Percentiles rank a stretch among this genome's conserved stretches.
Conservation (phyloP, 1,140 invertebrate genomes). For the Nymphalis io region DNA sequence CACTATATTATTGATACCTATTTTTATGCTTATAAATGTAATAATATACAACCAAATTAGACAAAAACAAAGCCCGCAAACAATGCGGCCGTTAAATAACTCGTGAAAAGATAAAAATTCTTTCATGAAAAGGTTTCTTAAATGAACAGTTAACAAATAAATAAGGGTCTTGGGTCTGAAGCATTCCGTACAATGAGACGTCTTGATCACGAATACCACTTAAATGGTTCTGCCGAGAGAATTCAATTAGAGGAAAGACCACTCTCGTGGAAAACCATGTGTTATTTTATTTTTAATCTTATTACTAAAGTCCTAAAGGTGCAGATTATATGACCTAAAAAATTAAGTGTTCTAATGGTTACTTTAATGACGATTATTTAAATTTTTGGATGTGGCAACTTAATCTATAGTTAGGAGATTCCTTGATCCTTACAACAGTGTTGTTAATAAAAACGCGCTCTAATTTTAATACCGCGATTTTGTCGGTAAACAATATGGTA, state of each 20-base stretch:
- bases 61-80: not conserved
- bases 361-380: no score
- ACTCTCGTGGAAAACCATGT: not conserved
- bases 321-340: not conserved
- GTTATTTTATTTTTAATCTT: not conserved
- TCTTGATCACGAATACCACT: constrained; percentile 12
- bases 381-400: no score
- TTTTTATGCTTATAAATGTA: no score
- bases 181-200: not conserved
- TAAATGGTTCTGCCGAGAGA: constrained; percentile 3
- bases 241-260: constrained; percentile 9
- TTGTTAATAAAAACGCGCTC: no score
- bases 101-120: not conserved
- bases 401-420: no score
- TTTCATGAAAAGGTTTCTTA: not conserved
- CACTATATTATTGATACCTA: no score
- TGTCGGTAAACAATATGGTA: no score
- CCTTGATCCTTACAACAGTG: no score
- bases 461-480: no score
- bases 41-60: not conserved
- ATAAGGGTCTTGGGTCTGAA: constrained; percentile 2
- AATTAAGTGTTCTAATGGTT: not conserved
- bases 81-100: not conserved
- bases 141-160: constrained; percentile 10
- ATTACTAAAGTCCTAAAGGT: not conserved